Evolutionary conservation across 2,888 invertebrate genomes (phyloP), one percentile per base, ranked within the genome.

Genomic region (Dryobota labecula): DNA sequence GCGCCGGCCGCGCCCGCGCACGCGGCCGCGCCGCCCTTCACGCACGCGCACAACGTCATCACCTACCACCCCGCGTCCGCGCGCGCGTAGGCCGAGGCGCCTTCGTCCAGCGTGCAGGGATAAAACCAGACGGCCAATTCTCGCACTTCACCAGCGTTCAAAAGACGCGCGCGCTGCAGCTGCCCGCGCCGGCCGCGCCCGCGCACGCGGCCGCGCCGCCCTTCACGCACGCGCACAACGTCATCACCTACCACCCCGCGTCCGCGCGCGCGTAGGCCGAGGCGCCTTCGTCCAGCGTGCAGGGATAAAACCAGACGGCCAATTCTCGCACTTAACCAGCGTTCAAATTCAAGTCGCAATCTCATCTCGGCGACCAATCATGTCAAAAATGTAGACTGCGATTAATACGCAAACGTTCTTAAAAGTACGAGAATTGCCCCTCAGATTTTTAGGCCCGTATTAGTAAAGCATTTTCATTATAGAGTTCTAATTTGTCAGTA

Each of bases 151-250:
- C n/a, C n/a, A n/a, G n/a, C n/a, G n/a, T n/a, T n/a, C n/a, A n/a
- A n/a, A 99, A 98, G 94, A 96, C 97, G 24, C 94, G 95, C 82
- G 94, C 96, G 74, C 90, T 96, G 74, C 96, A 95, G 87, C 90
- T 95, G 82, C 93, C 92, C 49, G 63, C 90, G 36, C 73, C 83
- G 43, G 45, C 60, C 36, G 7, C 83, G 8, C 72, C 84, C 38
- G 63, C 86, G 43, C 30, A 33, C 33, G 33, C 33, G n/a, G 15
- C 65, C 41, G 20, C 56, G 36, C 68, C 76, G 70, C 91, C 94
- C 86, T 96, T 96, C 93, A 95, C 96, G 80, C 95, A 95, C 86
- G 94, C 95, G 77, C 96, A 95, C 91, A 95, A 96, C 91, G 95
- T 95, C 88, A 96, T 96, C 91, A 95, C 95, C 0, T 96, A 96